Conservation (phyloP, 2,888 invertebrate species). For the Amiota mariae region DNA sequence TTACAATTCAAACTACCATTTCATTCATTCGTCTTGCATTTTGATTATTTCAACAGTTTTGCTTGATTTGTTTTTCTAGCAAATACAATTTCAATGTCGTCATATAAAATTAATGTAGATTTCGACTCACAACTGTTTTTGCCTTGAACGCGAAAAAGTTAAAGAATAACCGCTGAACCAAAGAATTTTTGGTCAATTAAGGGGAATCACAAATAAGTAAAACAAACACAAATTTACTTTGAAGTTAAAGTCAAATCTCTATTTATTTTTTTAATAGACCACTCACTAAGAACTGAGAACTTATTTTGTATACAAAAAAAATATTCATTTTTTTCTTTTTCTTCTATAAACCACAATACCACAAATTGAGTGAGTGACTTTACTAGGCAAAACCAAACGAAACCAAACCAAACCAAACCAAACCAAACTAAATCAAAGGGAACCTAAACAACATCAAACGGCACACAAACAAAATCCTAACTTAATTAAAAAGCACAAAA, state of each 20-base stretch:
- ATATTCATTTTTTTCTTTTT: background rate
- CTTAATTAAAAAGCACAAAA: conserved; percentile 31
- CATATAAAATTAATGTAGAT: background rate
- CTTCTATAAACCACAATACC: conserved; percentile 12
- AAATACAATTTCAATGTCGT: conserved; percentile 13
- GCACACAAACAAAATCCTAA: conserved; percentile 5
- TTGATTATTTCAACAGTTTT: background rate
- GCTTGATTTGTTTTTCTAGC: conserved; percentile 4
- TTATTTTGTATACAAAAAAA: background rate
- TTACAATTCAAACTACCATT: background rate
- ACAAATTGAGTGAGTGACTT: conserved; percentile 28
- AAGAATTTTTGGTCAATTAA: background rate
- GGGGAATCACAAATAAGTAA: background rate
- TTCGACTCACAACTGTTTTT: no score
- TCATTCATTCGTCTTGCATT: background rate
- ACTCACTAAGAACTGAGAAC: background rate
- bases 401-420: no score
- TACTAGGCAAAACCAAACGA: background rate
- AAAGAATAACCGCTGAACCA: no score
- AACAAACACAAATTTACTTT: conserved; percentile 19
- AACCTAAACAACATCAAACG: conserved; percentile 20
- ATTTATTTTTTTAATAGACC: conserved; percentile 4
- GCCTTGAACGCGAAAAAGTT: no score
- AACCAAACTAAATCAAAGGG: background rate
- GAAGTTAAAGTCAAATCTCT: background rate